phyloP scores from a whole-genome alignment of 2,888 invertebrate genomes.

The Temnothorax unifasciatus region DNA sequence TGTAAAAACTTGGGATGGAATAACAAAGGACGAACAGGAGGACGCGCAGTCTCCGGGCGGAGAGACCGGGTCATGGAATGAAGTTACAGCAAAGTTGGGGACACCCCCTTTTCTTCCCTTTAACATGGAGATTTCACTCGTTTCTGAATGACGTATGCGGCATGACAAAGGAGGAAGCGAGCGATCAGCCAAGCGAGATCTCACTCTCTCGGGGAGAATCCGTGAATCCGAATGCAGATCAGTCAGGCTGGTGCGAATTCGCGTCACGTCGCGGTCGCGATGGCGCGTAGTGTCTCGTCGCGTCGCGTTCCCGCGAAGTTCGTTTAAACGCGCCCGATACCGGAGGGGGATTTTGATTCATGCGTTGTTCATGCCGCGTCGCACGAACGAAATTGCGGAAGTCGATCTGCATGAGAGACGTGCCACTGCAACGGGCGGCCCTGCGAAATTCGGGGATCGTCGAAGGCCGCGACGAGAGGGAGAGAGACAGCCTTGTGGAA shows the following conservation, averaged over 20 bases:
- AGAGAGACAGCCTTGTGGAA: constrained; percentile 9
- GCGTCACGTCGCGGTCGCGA: constrained; percentile 8
- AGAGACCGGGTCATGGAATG: not conserved
- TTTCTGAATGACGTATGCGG: constrained; percentile 13
- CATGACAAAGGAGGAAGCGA: not conserved
- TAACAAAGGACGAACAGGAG: constrained; percentile 40
- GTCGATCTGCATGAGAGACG: constrained; percentile 1
- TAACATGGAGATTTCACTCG: constrained; percentile 29
- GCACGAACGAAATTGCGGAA: constrained; percentile 23
- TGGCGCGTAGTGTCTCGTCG: constrained; percentile 15
- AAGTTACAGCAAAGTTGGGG: constrained; percentile 33
- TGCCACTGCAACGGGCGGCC: not conserved
- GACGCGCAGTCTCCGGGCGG: not conserved
- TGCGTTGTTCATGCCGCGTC: constrained; percentile 13
- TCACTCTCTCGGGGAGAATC: not conserved
- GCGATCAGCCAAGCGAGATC: not conserved
- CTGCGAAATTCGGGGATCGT: constrained; percentile 15
- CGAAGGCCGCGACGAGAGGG: constrained; percentile 30
- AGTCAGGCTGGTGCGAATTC: constrained; percentile 19
- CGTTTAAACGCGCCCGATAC: constrained; percentile 3
- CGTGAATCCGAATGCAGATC: constrained; percentile 22
- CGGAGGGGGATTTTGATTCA: constrained; percentile 30
- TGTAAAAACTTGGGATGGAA: constrained; percentile 34
- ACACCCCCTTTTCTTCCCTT: not conserved
- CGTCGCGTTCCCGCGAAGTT: constrained; percentile 29